Base-by-base conservation (phyloP, 1,140 invertebrate species). In the Aphelenchoides fujianensis region DNA sequence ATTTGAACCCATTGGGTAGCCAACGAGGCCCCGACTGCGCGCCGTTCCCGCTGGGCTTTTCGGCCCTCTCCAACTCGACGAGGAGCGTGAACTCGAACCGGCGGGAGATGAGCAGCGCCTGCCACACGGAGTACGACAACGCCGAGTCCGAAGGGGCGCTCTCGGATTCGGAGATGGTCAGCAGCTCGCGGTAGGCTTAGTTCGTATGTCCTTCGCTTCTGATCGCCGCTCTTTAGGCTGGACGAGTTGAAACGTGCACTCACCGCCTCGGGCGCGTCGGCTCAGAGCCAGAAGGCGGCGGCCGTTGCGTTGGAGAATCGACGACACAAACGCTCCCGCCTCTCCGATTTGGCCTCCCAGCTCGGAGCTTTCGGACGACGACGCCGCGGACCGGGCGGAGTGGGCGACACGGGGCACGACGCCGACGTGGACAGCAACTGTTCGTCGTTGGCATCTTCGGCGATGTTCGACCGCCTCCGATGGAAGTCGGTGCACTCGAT, bases 81-180 rank as follows among this genome's bases (percentile, higher is more conserved):
- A 68, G 34, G 41, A 76, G 53, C 35, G 74, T 72, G 19, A 71
- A 71, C 53, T 66, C 63, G 32, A 31, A 66, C 19, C 74, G 71
- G 52, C 69, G 77, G 36, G 76, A 70, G 59, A 68, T 78, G 69
- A 80, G 77, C 31, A 79, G 79, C 9, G 80, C 79, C 19, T 75
- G 78, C 54, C 74, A 82, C 36, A 79, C 80, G 12, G 80, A 80
- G 61, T 82, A 79, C 53, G 76, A 82, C 37, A 78, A 82, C 32
- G 73, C 78, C 2, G 78, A 83, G 61, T 76, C 77, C 9, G 79
- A 79, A 34, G 69, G 68, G 5, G 78, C 68, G 0, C 68, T 72
- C 9, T 80, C 77, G 9, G 77, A 79, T 62, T 55, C 62, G 1
- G 77, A 79, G 37, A 72, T 53, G 61, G 23, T 36, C 5, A 63